A percentile compares a stretch with the other conserved stretches of the same genome.
Evolutionary conservation across 1,140 invertebrate species (phyloP).

Genomic region (Drosophila erecta): DNA sequence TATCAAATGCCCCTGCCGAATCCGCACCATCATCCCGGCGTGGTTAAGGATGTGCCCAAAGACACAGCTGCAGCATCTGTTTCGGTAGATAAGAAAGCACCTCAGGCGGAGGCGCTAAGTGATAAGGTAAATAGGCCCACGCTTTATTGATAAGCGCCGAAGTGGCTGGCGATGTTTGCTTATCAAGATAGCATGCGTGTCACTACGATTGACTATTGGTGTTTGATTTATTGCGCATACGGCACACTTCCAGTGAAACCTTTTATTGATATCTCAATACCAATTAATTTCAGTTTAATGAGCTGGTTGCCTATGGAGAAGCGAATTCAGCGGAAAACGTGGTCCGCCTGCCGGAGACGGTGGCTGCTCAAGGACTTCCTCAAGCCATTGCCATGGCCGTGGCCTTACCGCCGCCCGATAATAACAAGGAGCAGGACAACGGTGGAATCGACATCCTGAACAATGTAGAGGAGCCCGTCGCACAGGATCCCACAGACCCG

Average conservation of each 20-base stretch:
- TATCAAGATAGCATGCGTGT: constrained; percentile 24
- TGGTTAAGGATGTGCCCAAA: constrained; percentile 20
- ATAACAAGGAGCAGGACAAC: constrained; percentile 23
- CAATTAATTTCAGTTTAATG: constrained; percentile 37
- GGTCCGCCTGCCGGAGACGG: constrained; percentile 54
- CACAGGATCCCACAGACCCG: constrained; percentile 11
- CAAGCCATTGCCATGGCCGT: constrained; percentile 20
- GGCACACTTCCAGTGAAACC: constrained; percentile 1
- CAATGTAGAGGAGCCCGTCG: constrained; percentile 55
- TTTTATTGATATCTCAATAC: constrained; percentile 2
- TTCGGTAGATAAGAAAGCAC: constrained; percentile 18
- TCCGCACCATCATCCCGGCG: constrained; percentile 52
- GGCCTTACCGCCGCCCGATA: constrained; percentile 15
- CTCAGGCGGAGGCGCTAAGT: constrained; percentile 12
- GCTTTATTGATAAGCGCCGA: constrained; percentile 22
- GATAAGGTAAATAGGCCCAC: constrained; percentile 53
- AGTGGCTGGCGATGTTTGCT: not conserved
- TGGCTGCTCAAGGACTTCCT: constrained; percentile 6
- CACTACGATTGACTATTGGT: constrained; percentile 9
- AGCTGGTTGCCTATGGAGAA: constrained; percentile 47
- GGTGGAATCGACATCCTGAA: constrained; percentile 58
- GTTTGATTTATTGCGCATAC: constrained; percentile 21
- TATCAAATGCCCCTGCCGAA: constrained; percentile 53
- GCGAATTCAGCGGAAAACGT: constrained; percentile 58
- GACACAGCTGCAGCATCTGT: constrained; percentile 17